Conservation (phyloP, 2,888 invertebrate genomes). For the Byasa hedistus region DNA sequence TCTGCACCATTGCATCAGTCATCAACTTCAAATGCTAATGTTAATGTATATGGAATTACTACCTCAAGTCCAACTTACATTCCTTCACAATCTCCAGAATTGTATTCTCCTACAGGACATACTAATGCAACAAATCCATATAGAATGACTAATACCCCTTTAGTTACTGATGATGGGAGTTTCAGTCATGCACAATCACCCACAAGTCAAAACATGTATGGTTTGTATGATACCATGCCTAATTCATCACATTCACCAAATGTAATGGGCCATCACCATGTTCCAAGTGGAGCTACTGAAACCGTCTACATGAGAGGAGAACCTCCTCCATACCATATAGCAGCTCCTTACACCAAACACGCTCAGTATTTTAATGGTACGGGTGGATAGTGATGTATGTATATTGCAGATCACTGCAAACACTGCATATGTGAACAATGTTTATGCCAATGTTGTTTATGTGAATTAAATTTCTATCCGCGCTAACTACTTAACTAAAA, state of each 20-base stretch:
- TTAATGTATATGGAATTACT: conserved; percentile 63
- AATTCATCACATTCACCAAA: conserved; percentile 65
- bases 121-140: conserved; percentile 75
- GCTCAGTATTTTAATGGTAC: conserved; percentile 83
- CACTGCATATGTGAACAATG: conserved; percentile 27
- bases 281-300: conserved; percentile 63
- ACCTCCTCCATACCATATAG: conserved; percentile 92
- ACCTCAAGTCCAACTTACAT: conserved; percentile 70
- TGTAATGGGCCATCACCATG: conserved; percentile 65
- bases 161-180: conserved; percentile 74
- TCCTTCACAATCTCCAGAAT: conserved; percentile 69
- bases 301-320: conserved; percentile 67
- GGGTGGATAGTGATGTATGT: conserved; percentile 64
- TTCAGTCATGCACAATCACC: conserved; percentile 71
- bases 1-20: conserved; percentile 54
- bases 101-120: conserved; percentile 74
- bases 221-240: conserved; percentile 71
- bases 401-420: conserved; percentile 42
- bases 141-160: conserved; percentile 73
- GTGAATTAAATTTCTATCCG: conserved; percentile 36
- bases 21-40: conserved; percentile 60
- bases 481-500: conserved; percentile 32
- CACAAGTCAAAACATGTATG: conserved; percentile 72
- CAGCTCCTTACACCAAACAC: conserved; percentile 90
- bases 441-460: conserved; percentile 52